Conservation (phyloP, 2,888 invertebrate genomes). For the Boloria euphrosyne region DNA sequence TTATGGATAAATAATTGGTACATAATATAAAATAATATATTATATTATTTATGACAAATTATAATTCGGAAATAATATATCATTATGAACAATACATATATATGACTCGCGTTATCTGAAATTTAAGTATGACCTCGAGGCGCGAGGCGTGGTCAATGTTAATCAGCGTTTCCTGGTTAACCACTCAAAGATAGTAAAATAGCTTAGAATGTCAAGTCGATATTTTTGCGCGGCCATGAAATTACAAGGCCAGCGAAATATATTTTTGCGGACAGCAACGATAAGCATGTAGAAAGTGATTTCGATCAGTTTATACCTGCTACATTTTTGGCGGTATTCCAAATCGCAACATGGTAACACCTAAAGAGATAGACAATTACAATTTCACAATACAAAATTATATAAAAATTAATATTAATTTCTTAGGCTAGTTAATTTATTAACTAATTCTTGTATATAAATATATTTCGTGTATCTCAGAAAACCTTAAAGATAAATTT, state of each 20-base stretch:
- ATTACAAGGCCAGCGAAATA: constrained; percentile 69
- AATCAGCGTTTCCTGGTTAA: constrained; percentile 75
- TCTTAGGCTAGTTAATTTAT: too few relatives aligned
- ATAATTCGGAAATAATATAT: neutral
- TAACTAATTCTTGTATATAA: too few relatives aligned
- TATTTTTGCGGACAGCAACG: constrained; percentile 67
- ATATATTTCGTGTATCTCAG: too few relatives aligned
- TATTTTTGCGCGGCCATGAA: constrained; percentile 79
- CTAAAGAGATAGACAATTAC: constrained; percentile 39
- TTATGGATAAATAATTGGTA: neutral
- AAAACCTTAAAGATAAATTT: too few relatives aligned
- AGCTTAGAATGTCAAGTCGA: constrained; percentile 77
- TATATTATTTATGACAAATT: neutral
- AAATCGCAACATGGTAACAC: constrained; percentile 51
- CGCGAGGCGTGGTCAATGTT: constrained; percentile 66
- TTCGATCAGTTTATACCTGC: constrained; percentile 59
- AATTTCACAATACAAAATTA: neutral
- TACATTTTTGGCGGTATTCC: constrained; percentile 63
- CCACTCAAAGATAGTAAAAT: constrained; percentile 76
- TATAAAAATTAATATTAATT: too few relatives aligned
- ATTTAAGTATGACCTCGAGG: constrained; percentile 40
- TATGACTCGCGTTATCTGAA: constrained; percentile 30
- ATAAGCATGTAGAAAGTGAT: constrained; percentile 77
- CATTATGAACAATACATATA: neutral
- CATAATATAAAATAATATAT: neutral